Evolutionary conservation across 2,797 vertebrate species (phyloP), one percentile per base, ranked within the genome.

Genomic region (Sebastiscus tertius): DNA sequence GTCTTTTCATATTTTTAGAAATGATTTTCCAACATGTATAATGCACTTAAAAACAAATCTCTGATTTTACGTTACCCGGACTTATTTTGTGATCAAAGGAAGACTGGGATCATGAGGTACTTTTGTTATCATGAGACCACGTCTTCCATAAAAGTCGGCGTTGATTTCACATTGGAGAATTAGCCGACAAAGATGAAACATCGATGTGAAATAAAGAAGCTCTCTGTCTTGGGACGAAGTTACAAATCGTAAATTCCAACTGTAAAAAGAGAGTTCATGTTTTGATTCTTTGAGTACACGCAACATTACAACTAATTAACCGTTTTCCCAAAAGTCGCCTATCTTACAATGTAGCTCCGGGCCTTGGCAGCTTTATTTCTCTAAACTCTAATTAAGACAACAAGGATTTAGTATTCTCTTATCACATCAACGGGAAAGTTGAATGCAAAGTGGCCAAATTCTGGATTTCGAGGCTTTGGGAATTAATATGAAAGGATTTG

Each of bases 341-440:
- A 16, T 63, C 62, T 55, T 26, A 26, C 49, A n/a, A 29, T 4
- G 58, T 42, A 62, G 70, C 86, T 85, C n/a, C 67, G 36, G 81
- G 85, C 80, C 33, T 36, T 27, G 0, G n/a, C 33, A 29, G 84
- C 65, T 66, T 84, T 61, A 55, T 83, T 81, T 80, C 77, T 56
- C 71, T 66, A 8, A 85, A 82, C 76, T 81, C 85, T 90, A 90
- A 91, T 92, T 87, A 90, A 80, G 80, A 89, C 81, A 86, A 81
- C 78, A 78, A 88, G 76, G 88, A 81, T 54, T 80, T 33, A 33
- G 62, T 69, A 75, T 85, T 72, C 73, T 83, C 67, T 8, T 5
- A 55, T 86, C 82, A 81, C 75, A 81, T 56, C 42, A 42, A 52
- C 60, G 4, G 33, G 39, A 80, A 73, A 73, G 76, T 76, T 31